Conservation (phyloP, 2,888 invertebrate species). For the Tipula lateralis region DNA sequence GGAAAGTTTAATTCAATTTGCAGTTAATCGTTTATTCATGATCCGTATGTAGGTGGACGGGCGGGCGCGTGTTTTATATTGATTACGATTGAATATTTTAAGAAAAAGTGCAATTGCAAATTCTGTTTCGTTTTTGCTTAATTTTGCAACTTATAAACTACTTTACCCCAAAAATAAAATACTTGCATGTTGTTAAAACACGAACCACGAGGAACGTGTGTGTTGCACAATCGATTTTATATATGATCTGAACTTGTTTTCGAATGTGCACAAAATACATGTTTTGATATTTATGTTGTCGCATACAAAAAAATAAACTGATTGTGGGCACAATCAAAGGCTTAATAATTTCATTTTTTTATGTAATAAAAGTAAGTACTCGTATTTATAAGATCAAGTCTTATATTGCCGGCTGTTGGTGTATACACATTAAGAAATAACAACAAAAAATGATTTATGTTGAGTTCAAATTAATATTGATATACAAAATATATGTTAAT, state of each 20-base stretch:
- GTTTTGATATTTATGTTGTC: neutral
- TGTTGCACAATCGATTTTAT: neutral
- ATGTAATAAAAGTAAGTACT: neutral
- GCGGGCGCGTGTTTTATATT: neutral
- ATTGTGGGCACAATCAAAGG: neutral
- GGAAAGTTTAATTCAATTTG: neutral
- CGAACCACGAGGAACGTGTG: neutral
- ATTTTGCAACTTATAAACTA: neutral
- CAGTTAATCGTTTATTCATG: neutral
- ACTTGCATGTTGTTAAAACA: neutral
- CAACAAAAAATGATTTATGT: neutral
- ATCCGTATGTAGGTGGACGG: neutral
- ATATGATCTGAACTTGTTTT: slow-evolving; percentile 16
- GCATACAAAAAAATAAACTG: neutral
- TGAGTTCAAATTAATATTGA: neutral
- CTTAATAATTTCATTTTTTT: neutral
- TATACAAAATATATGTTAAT: neutral
- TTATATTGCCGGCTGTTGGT: neutral
- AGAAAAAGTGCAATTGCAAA: slow-evolving; percentile 7
- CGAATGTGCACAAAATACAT: neutral
- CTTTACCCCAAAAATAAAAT: neutral
- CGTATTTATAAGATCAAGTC: neutral
- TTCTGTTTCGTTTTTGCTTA: too few relatives aligned
- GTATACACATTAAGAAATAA: neutral
- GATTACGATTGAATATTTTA: neutral